Evolutionary conservation across 30 jellyfish, hydroid and myxozoan genomes (phyloP).

Genomic region (Chironex yamaguchii): DNA sequence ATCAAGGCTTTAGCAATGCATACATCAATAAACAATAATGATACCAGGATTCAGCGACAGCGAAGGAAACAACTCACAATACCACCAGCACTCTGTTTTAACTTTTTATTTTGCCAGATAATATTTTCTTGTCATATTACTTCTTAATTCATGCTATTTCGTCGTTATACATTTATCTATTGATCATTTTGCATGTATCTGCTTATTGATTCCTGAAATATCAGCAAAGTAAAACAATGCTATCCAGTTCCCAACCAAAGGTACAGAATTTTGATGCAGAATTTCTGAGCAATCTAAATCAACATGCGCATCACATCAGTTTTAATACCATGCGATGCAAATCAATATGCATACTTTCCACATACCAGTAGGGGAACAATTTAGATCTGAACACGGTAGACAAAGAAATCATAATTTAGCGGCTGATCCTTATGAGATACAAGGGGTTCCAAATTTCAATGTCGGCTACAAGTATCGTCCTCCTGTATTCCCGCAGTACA

Average conservation of each 20-base stretch:
- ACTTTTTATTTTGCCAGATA: conserved; percentile 37
- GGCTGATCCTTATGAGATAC: neutral
- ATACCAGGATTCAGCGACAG: conserved; percentile 33
- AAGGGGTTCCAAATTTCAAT: conserved; percentile 7
- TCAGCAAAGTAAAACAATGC: too few species aligned
- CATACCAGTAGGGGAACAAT: conserved; percentile 25
- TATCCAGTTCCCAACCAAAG: too few species aligned
- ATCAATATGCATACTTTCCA: too few species aligned
- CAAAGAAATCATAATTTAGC: conserved; percentile 12
- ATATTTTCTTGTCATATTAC: too few species aligned
- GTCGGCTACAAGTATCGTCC: conserved; percentile 31
- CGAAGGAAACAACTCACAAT: conserved; percentile 45
- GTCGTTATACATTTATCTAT: too few species aligned
- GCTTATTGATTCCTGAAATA: too few species aligned
- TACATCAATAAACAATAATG: conserved; percentile 54
- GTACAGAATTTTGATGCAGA: too few species aligned
- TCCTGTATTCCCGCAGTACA: conserved; percentile 16
- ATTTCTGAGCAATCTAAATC: too few species aligned
- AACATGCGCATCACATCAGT: too few species aligned
- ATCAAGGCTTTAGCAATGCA: conserved; percentile 44
- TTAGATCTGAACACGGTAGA: neutral
- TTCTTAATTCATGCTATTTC: too few species aligned
- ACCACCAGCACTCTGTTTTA: conserved; percentile 55
- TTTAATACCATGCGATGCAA: too few species aligned
- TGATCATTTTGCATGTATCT: too few species aligned